These are phyloP conservation scores for Frieseomelitta varia DNA, from an alignment of 1,140 invertebrate species.

Conservation along the genomic window DNA sequence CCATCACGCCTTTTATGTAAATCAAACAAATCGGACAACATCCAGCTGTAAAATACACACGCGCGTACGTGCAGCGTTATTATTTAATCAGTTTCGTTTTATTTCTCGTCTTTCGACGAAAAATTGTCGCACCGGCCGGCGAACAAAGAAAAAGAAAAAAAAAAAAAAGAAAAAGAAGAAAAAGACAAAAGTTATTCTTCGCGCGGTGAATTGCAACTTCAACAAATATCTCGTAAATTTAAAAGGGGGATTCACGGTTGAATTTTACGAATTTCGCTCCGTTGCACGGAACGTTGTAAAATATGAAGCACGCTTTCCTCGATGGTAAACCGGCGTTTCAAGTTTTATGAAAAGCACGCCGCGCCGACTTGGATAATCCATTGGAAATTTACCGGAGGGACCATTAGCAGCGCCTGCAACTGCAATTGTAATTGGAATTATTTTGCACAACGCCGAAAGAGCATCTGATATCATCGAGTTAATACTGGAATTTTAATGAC, in stretches of 20 bases:
- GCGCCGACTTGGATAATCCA: not conserved
- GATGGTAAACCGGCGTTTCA: not conserved
- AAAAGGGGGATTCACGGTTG: constrained; percentile 5
- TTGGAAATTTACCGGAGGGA: not conserved
- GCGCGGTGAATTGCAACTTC: constrained; percentile 9
- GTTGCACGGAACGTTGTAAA: not conserved
- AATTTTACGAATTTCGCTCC: constrained; percentile 26
- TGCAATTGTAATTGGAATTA: not conserved
- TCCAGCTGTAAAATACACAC: not conserved
- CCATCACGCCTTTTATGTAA: not conserved
- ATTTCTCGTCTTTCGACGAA: constrained; percentile 18
- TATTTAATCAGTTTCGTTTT: not conserved
- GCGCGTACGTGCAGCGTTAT: not conserved
- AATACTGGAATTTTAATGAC: not conserved
- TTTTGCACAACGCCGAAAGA: not conserved
- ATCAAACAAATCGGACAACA: not conserved
- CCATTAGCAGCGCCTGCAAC: not conserved
- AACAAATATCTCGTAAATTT: constrained; percentile 20
- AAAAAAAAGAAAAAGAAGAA: too few relatives aligned
- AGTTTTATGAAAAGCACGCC: not conserved
- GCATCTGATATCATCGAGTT: not conserved
- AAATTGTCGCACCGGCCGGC: not conserved
- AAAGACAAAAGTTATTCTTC: constrained; percentile 27
- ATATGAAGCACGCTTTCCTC: constrained; percentile 1
- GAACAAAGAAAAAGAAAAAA: not conserved